These are phyloP conservation scores for Campoletis raptor DNA, from an alignment of 2,888 invertebrate species.

Conservation along the genomic window DNA sequence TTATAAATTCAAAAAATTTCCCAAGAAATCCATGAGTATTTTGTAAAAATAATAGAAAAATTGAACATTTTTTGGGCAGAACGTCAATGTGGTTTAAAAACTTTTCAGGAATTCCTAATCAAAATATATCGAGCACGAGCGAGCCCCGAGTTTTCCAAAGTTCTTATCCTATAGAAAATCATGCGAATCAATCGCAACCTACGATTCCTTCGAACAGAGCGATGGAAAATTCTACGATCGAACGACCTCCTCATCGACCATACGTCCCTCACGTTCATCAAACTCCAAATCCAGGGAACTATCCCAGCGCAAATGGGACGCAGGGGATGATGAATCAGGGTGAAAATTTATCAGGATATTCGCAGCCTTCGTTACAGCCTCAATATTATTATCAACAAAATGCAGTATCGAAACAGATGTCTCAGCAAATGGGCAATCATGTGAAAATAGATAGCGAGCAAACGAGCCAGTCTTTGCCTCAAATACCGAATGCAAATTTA, in stretches of 20 bases:
- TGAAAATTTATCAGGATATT: constrained; percentile 11
- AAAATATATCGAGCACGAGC: constrained; percentile 59
- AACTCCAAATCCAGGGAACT: not conserved
- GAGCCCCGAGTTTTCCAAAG: constrained; percentile 66
- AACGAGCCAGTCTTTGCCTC: not conserved
- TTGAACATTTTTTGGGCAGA: not conserved
- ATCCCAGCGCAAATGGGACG: not conserved
- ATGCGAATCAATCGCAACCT: constrained; percentile 57
- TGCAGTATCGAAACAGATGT: not conserved
- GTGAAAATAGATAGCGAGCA: not conserved
- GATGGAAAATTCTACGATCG: constrained; percentile 38
- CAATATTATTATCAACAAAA: constrained; percentile 40
- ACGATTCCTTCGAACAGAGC: constrained; percentile 24
- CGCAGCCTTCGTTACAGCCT: constrained; percentile 5
- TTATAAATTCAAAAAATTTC: not conserved
- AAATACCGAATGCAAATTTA: constrained; percentile 15
- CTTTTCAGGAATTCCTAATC: constrained; percentile 37
- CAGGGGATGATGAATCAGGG: not conserved
- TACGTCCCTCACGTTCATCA: constrained; percentile 69
- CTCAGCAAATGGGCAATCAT: not conserved
- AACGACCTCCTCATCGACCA: constrained; percentile 70
- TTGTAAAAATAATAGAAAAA: not conserved
- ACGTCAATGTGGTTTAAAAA: not conserved
- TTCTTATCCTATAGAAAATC: constrained; percentile 31
- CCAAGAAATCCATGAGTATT: not conserved